Percentiles rank a stretch among this genome's conserved stretches.
Evolutionary conservation across 1,140 invertebrate genomes (phyloP).

Genomic region (Hyles vespertilio): DNA sequence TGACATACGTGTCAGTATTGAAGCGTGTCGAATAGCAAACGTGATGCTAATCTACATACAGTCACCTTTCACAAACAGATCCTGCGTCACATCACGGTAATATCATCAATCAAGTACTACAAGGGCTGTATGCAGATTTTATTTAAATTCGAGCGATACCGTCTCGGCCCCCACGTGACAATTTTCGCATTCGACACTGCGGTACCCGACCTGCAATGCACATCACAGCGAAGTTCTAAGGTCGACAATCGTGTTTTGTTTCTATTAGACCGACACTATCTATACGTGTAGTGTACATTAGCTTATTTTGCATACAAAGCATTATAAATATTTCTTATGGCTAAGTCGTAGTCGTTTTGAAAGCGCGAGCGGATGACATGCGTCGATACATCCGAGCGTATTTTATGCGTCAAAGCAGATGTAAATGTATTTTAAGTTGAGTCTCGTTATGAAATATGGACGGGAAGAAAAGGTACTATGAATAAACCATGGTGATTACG

Average conservation of each 20-base stretch:
- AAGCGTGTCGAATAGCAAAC: constrained; percentile 49
- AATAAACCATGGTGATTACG: constrained; percentile 15
- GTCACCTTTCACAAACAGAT: constrained; percentile 63
- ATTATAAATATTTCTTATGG: constrained; percentile 68
- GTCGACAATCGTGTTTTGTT: constrained; percentile 44
- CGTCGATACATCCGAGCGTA: constrained; percentile 47
- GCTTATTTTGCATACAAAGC: constrained; percentile 70
- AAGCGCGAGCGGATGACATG: constrained; percentile 54
- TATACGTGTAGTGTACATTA: constrained; percentile 42
- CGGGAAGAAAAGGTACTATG: constrained; percentile 30
- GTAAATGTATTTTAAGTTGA: constrained; percentile 60
- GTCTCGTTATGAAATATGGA: constrained; percentile 55
- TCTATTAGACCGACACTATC: constrained; percentile 40
- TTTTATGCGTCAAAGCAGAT: constrained; percentile 48
- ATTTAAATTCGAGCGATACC: constrained; percentile 42
- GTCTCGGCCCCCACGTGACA: constrained; percentile 36
- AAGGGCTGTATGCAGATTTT: constrained; percentile 50
- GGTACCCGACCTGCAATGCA: constrained; percentile 15
- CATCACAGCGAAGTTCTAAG: constrained; percentile 30
- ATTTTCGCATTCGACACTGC: constrained; percentile 24
- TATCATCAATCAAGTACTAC: constrained; percentile 49
- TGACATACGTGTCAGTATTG: constrained; percentile 53
- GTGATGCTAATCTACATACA: constrained; percentile 63
- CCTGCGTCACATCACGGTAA: constrained; percentile 46
- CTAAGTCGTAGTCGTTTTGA: constrained; percentile 54